Evolutionary conservation across 2,113 vertebrate species (phyloP), one percentile per base, ranked within the genome.

Genomic region (Campylorhamphus procurvoides): DNA sequence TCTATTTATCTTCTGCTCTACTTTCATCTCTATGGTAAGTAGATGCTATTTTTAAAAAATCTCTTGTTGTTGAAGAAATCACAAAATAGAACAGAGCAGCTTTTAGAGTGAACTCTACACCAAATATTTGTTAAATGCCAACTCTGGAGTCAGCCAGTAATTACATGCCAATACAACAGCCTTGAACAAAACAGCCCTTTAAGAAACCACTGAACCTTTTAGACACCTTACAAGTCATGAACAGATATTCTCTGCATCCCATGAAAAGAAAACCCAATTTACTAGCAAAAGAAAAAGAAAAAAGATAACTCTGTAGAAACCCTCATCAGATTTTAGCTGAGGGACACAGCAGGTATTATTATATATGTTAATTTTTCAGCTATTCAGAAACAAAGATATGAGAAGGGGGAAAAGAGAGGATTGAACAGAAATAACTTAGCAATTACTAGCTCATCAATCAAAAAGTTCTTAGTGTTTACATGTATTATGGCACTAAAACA

Each of bases 1-100:
- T 89, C 93, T 86, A 91, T 73, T 97, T 93, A 92, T 87, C 9
- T 90, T 44, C 89, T 87, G 39, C 50, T 95, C 83, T 80, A 96
- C 62, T 93, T 97, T 79, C 87, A 89, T 46, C 83, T 83, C 73
- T 83, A 77, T 89, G 72, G 71, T 37, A 95, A 84, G 86, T 11
- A 67, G 27, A 31, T 17, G 55, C 81, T 94, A 89, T 67, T 87
- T 90, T 75, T 3, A 56, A 74, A 74, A 82, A 86, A 68, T 62
- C 56, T 46, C 47, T 87, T 31, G 33, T 58, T 50, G 28, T 23
- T 84, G 49, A 37, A 84, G 69, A 89, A 63, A 25, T 22, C 62
- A 83, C 71, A 93, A 88, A 90, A 86, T 35, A 88, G 83, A 85
- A 90, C 42, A 60, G 55, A 75, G 33, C 42, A 67, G 29, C 37